Evolutionary conservation across 2,797 vertebrate species (phyloP).

Genomic region (Tauraco hartlaubi): DNA sequence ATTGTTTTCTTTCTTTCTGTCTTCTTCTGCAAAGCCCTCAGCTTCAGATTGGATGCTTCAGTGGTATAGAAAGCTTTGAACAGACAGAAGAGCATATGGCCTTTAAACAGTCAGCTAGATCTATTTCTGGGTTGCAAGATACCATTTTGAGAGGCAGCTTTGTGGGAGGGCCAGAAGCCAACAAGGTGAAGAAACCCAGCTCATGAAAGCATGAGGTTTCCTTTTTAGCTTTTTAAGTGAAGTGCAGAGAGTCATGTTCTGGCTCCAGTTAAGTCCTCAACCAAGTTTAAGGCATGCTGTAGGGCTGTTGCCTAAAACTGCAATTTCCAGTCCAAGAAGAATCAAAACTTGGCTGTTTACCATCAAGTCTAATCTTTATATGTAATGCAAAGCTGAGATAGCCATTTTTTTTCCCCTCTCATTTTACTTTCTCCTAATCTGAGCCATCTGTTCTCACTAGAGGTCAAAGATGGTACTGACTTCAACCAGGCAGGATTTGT

Average conservation of each 20-base stretch:
- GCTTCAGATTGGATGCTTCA: neutral
- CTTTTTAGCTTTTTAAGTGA: neutral
- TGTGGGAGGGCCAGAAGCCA: conserved; percentile 12
- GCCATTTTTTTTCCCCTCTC: no score
- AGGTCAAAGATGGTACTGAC: conserved; percentile 36
- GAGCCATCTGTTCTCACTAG: conserved; percentile 41
- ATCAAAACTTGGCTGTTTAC: conserved; percentile 41
- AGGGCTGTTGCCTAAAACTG: neutral
- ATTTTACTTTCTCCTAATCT: conserved; percentile 22
- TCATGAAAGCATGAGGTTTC: neutral
- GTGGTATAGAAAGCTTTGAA: neutral
- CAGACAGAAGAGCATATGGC: neutral
- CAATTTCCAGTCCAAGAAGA: conserved; percentile 25
- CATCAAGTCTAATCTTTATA: neutral
- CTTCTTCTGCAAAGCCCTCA: neutral
- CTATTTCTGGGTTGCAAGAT: conserved; percentile 1
- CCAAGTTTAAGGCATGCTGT: neutral
- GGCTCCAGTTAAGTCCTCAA: neutral
- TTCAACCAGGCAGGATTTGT: conserved; percentile 11
- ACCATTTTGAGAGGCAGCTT: neutral
- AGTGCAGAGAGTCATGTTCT: neutral
- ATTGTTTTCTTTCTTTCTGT: neutral
- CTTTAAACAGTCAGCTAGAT: neutral
- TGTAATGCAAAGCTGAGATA: conserved; percentile 33
- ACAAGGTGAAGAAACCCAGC: conserved; percentile 13